These are phyloP conservation scores for Abramis brama DNA, from an alignment of 2,113 vertebrate genomes.

Conservation along the genomic window DNA sequence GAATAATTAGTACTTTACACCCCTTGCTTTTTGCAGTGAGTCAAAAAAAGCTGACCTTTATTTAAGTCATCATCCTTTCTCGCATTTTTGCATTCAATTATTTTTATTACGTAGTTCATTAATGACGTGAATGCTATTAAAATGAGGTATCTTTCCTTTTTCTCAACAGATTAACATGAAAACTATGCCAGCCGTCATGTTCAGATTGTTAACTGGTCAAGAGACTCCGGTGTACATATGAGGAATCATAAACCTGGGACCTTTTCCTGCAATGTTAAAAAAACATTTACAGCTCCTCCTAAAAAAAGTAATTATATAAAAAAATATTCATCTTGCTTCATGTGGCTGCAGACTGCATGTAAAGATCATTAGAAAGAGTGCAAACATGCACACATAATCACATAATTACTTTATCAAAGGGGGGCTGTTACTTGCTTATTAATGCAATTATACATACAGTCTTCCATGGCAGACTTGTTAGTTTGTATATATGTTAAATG, in stretches of 20 bases:
- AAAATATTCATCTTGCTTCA: constrained; percentile 12
- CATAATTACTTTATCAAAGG: not conserved
- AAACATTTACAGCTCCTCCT: not conserved
- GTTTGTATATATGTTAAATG: not conserved
- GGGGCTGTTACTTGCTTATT: not conserved
- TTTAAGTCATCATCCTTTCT: not conserved
- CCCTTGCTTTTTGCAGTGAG: not conserved
- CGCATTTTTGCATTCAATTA: constrained; percentile 16
- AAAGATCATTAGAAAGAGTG: not conserved
- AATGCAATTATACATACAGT: not conserved
- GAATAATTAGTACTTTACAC: not conserved
- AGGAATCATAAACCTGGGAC: not conserved
- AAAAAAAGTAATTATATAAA: not conserved
- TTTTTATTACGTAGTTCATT: not conserved
- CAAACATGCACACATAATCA: not conserved
- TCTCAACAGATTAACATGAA: constrained; percentile 95
- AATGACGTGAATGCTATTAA: not conserved
- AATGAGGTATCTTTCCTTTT: constrained; percentile 14
- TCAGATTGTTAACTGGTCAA: constrained; percentile 94
- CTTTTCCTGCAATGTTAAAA: not conserved
- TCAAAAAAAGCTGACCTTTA: not conserved
- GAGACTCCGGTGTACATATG: constrained; percentile 96
- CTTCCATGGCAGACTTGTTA: not conserved
- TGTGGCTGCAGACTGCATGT: not conserved
- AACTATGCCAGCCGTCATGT: constrained; percentile 99